These are phyloP conservation scores for Auanema sp. DNA, from an alignment of 2,888 invertebrate species.

Conservation along the genomic window DNA sequence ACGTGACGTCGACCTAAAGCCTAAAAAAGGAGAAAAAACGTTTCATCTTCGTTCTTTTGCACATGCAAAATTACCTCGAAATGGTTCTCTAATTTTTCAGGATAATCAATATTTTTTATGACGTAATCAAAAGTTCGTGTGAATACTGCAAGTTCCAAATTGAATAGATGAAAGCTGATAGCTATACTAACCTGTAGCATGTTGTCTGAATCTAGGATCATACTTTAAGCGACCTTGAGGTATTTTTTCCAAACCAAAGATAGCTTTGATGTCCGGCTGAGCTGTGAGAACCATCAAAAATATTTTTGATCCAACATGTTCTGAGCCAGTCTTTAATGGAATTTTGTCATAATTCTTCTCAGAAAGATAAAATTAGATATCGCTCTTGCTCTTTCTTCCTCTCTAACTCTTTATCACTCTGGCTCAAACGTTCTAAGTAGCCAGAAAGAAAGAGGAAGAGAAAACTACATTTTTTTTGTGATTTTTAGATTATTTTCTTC, in stretches of 20 bases:
- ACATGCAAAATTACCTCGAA: constrained; percentile 37
- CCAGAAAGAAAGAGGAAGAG: not conserved
- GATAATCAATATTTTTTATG: constrained; percentile 55
- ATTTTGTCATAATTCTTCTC: not conserved
- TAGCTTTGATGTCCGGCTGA: constrained; percentile 58
- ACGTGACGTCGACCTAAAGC: constrained; percentile 58
- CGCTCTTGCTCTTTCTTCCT: not conserved
- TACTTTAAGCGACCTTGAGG: constrained; percentile 57
- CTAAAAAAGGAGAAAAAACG: constrained; percentile 21
- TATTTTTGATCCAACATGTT: constrained; percentile 59
- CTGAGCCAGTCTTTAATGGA: constrained; percentile 51
- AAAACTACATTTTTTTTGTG: not conserved
- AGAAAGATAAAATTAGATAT: constrained; percentile 1
- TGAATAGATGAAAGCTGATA: too few species aligned
- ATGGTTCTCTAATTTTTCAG: constrained; percentile 56
- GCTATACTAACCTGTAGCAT: constrained; percentile 27
- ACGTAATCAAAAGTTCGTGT: constrained; percentile 57
- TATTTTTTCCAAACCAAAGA: constrained; percentile 59
- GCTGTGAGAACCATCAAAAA: constrained; percentile 59
- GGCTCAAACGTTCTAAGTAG: not conserved
- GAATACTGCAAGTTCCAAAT: constrained; percentile 32
- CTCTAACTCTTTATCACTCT: not conserved
- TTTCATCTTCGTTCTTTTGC: constrained; percentile 1
- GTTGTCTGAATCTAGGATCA: constrained; percentile 50
- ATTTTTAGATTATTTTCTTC: not conserved